Base-by-base conservation (phyloP, 2,888 invertebrate species). In the Limulus polyphemus region DNA sequence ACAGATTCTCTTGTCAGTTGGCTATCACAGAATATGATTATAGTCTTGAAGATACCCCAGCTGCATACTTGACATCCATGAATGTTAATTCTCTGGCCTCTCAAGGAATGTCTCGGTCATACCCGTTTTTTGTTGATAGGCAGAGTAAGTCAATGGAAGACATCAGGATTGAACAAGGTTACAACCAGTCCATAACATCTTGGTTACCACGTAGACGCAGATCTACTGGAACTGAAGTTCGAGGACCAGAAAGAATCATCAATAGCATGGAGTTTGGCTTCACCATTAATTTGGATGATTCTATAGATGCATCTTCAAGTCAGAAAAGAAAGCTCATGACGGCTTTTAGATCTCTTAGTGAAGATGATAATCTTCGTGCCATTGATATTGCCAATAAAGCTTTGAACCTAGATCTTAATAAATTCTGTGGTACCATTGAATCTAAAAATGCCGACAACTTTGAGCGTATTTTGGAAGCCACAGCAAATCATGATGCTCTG, bases 401-500 rank as follows among this genome's bases (percentile, higher is more conserved):
- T 13, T 60, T 70, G 14, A 63, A 65, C 50, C 59, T 63, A 62
- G 60, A 61, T 47, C 46, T 57, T 47, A 32, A 32, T 32, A 32
- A 32, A 32, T 32, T 5, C 32, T 32, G 3, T 32, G 32, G 32
- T 32, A n/a, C 14, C 12, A 52, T 16, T 11, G 48, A 17, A 13
- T 14, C 16, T 7, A 63, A 61, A 10, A 65, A 71, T 57, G 77
- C 80, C 58, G 81, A 83, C 70, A 80, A 81, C 0, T 79, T 82
- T 68, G 81, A 82, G 57, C 78, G 80, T 70, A 80, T 83, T 61
- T 74, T 83, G 7, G 77, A 80, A 67, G 88, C 88, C 70, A 90
- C 91, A 59, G 81, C 86, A 55, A 85, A 89, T 70, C 90, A 92
- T 73, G 93, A 94, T 70, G 87, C 92, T 0, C 80, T 90, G 11